phyloP scores from a whole-genome alignment of 64 coral and sea anemone species.

The Porites australiensis region DNA sequence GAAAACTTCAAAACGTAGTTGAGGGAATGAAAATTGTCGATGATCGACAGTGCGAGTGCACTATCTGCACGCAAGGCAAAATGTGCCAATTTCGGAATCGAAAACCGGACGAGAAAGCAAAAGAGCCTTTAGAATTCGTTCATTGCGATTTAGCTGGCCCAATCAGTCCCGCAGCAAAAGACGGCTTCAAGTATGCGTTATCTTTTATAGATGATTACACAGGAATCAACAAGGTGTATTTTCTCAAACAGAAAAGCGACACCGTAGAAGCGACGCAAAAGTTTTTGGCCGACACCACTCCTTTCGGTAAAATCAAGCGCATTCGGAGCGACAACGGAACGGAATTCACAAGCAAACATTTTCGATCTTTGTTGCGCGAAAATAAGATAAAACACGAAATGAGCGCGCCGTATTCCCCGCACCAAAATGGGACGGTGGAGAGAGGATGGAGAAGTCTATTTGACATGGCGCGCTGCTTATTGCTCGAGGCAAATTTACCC shows the following conservation, averaged over 20 bases:
- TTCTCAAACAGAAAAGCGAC: conserved; percentile 45
- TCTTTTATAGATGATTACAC: conserved; percentile 30
- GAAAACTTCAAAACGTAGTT: conserved; percentile 26
- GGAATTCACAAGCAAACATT: conserved; percentile 27
- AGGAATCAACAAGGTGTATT: conserved; percentile 11
- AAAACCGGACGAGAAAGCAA: conserved; percentile 27
- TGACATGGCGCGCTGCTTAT: conserved; percentile 21
- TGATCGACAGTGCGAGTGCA: conserved; percentile 11
- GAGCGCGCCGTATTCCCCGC: conserved; percentile 18
- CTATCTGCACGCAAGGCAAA: conserved; percentile 43
- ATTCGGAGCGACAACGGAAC: conserved; percentile 21
- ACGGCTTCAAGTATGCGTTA: conserved; percentile 6
- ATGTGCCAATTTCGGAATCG: conserved; percentile 4
- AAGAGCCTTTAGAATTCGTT: conserved; percentile 25
- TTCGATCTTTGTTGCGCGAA: conserved; percentile 1
- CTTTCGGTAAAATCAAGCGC: conserved; percentile 24
- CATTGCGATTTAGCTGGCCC: conserved; percentile 20
- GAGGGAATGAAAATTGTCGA: background rate
- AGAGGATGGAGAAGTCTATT: conserved; percentile 26
- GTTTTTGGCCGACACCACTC: conserved; percentile 20
- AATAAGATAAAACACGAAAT: conserved; percentile 9
- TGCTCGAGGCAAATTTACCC: background rate
- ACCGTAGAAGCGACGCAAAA: conserved; percentile 10
- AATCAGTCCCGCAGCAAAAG: conserved; percentile 4
- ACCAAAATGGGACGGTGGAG: conserved; percentile 28